These are phyloP conservation scores for Campodea augens DNA, from an alignment of 1,140 invertebrate species.

Conservation along the genomic window DNA sequence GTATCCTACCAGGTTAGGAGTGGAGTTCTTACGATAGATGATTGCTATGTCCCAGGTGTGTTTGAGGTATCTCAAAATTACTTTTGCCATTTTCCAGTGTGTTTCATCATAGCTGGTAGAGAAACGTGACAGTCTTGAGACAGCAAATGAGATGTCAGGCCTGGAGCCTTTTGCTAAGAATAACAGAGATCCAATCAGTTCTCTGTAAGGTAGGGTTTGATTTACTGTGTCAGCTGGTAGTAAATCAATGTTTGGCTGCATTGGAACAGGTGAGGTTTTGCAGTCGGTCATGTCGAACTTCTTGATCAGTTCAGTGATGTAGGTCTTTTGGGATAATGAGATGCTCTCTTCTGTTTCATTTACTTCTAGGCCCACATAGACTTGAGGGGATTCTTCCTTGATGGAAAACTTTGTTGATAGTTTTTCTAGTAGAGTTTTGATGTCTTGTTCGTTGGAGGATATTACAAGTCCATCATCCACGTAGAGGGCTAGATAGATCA, in stretches of 20 bases:
- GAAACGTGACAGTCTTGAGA: no score
- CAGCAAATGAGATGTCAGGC: conserved; percentile 21
- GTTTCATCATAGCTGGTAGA: conserved; percentile 2
- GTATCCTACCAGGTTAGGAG: conserved; percentile 6
- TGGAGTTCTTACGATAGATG: background rate
- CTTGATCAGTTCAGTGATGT: background rate
- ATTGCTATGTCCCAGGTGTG: no score
- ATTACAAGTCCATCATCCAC: no score
- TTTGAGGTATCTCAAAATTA: no score
- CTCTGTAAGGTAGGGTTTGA: conserved; percentile 14
- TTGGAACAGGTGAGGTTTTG: conserved; percentile 16
- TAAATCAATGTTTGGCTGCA: background rate
- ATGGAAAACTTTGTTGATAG: no score
- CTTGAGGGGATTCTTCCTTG: no score
- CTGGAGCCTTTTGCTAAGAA: conserved; percentile 20
- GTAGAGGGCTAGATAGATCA: no score
- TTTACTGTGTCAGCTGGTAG: background rate
- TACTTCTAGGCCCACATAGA: background rate
- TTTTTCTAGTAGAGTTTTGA: no score
- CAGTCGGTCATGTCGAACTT: conserved; percentile 12
- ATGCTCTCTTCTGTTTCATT: background rate
- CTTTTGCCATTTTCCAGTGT: no score
- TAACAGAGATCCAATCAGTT: conserved; percentile 19
- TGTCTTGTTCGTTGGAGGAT: no score
- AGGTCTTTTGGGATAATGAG: background rate